phyloP scores from a whole-genome alignment of 1,140 invertebrate genomes.

The Heliconius nattereri region DNA sequence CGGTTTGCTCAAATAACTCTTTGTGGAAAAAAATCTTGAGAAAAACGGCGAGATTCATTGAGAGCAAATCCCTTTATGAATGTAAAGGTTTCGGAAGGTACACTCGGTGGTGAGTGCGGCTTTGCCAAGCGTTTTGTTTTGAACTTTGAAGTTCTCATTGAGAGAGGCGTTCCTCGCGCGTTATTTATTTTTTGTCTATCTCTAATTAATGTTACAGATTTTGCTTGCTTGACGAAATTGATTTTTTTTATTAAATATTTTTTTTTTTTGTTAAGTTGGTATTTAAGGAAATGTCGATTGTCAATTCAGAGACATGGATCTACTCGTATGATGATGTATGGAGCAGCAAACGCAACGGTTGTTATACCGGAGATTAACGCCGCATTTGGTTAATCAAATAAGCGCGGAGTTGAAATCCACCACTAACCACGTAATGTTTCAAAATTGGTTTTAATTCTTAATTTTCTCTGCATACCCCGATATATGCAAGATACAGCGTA shows the following conservation, averaged over 20 bases:
- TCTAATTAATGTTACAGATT: neutral
- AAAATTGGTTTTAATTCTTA: too few relatives aligned
- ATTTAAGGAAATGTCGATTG: too few relatives aligned
- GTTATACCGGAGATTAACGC: too few relatives aligned
- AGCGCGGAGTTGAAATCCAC: too few relatives aligned
- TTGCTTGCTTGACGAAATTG: neutral
- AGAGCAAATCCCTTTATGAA: constrained; percentile 25
- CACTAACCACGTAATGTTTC: too few relatives aligned
- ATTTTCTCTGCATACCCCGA: too few relatives aligned
- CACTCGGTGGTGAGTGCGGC: constrained; percentile 17
- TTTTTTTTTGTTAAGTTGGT: neutral
- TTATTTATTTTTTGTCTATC: neutral
- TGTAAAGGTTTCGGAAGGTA: constrained; percentile 15
- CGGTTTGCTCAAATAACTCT: constrained; percentile 11
- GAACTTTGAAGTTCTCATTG: constrained; percentile 12
- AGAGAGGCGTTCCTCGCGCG: neutral
- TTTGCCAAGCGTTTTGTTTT: constrained; percentile 25
- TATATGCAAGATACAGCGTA: too few relatives aligned
- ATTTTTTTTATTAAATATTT: neutral
- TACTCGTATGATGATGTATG: too few relatives aligned
- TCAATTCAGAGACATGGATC: too few relatives aligned
- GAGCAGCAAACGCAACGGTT: too few relatives aligned
- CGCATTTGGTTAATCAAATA: too few relatives aligned
- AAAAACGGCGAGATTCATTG: constrained; percentile 21
- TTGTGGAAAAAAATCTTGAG: constrained; percentile 10